Evolutionary conservation across 37 sponge, comb jelly and placozoan species (phyloP), one percentile per base, ranked within the genome.

Genomic region (Ianthella basta): DNA sequence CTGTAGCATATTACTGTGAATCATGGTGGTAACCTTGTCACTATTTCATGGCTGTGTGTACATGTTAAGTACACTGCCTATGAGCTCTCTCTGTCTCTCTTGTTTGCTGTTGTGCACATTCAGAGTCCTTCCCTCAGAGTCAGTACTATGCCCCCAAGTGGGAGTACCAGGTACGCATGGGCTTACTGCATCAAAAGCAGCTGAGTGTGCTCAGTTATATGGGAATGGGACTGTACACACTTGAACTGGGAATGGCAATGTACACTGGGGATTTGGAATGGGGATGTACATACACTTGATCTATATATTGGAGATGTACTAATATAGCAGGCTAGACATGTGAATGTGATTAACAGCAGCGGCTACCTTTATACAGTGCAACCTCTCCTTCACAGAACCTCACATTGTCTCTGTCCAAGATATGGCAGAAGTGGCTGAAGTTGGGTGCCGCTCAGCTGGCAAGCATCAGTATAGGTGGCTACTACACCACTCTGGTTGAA

Each of bases 61-160:
- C 37, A 72, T 72, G 29, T 24, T 66, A 66, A 24, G 27, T 66
- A 19, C 40, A 72, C n/a, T n/a, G n/a, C n/a, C n/a, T 72, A 35
- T 72, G 39, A 19, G 41, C 40, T 15, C n/a, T 21, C 3, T 75
- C 21, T 69, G 70, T 69, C 29, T 61, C 27, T 61, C 27, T 13
- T 12, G 10, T 27, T 2, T 61, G 34, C 29, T n/a, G 15, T 32
- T 30, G 4, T 69, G 29, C 34, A 24, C 33, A 29, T 75, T 1
- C 53, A 75, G 93, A 93, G 72, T 72, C 90, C 20, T 93, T 56
- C 55, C 93, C 93, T 24, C 74, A 89, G 82, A 93, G 90, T 80
- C 86, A 93, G 70, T 93, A 89, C 60, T 53, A 41, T 75, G 78
- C 78, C 6, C 78, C 54, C 16, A 75, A 41, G 54, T 75, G 78